Percentiles rank a stretch among this genome's conserved stretches.
Evolutionary conservation across 2,888 invertebrate genomes (phyloP).

Genomic region (Phortica magna): DNA sequence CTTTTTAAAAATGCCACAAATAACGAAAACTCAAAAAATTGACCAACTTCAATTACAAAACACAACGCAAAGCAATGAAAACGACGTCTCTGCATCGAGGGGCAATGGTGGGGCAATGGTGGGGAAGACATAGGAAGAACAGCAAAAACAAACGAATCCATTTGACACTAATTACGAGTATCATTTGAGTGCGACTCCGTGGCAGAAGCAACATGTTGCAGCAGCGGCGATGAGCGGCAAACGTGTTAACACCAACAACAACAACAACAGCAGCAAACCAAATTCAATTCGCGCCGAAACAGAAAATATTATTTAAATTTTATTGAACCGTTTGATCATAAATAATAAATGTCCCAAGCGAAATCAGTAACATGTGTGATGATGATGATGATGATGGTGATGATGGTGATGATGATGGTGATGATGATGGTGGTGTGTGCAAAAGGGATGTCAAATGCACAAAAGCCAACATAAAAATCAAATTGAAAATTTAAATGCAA

Average conservation of each 20-base stretch:
- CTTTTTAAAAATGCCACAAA: slow-evolving; percentile 1
- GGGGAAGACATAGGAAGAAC: background rate
- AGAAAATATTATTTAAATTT: slow-evolving; percentile 13
- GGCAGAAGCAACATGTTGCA: slow-evolving; percentile 24
- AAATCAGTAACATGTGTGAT: slow-evolving; percentile 2
- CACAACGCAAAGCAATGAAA: background rate
- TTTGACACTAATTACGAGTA: slow-evolving; percentile 62
- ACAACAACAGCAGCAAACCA: slow-evolving; percentile 36
- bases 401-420: no score
- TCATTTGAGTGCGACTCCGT: slow-evolving; percentile 56
- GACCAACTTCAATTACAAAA: slow-evolving; percentile 16
- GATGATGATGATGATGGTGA: no score
- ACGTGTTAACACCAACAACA: slow-evolving; percentile 40
- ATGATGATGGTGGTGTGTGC: no score
- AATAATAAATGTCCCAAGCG: slow-evolving; percentile 8
- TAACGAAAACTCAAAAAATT: background rate
- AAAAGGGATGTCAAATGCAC: slow-evolving; percentile 70
- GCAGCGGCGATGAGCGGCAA: slow-evolving; percentile 35
- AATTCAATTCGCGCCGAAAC: background rate
- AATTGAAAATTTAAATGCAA: slow-evolving; percentile 22
- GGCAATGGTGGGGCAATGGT: background rate
- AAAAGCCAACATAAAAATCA: slow-evolving; percentile 36
- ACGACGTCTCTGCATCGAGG: background rate
- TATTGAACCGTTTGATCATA: slow-evolving; percentile 1
- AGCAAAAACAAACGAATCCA: background rate